Base-by-base conservation (phyloP, 2,797 vertebrate species). In the Leuciscus waleckii region DNA sequence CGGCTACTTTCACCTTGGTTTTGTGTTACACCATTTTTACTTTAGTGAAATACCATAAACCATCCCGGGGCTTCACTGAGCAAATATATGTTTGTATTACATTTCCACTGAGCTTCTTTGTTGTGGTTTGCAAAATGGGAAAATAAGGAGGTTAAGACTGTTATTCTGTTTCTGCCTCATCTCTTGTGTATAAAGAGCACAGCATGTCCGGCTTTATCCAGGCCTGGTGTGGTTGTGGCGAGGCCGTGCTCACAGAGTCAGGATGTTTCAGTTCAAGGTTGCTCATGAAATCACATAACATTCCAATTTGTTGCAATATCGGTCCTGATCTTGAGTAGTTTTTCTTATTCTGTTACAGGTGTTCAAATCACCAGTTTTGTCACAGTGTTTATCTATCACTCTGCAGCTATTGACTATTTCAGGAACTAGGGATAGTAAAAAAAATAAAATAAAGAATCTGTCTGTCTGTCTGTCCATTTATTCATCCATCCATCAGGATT, bases 151-250 rank as follows among this genome's bases (percentile, higher is more conserved):
- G 74, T 84, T 56, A 56, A 77, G n/a, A 69, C 46, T 58, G 74
- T 84, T 69, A 84, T 84, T 84, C 35, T 78, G 82, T 84, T 78
- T 84, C 46, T 77, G 23, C 35, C 46, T 84, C 73, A 54, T 84
- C 46, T 78, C 46, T 69, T 69, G 32, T 83, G 71, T 71, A 83
- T 76, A 67, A 83, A 67, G 58, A 83, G 21, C 71, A 37, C 29
- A 76, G 58, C 43, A 39, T 74, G 43, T 76, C 58, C 58, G 43
- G 58, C 43, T 63, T 29, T 21, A 23, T 76, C 14, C 10, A 1
- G 35, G 41, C 54, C 46, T 39, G 8, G 39, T 35, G 23, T 13
- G 11, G 26, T 23, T 61, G 51, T 46, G 11, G 58, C 11, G 39
- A 67, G 43, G 58, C 41, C 10, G 0, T 5, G 58, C 58, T 83